Percentiles rank a stretch among this genome's conserved stretches.
Conservation (phyloP, 2,888 invertebrate genomes). For the Cenopis cana region DNA sequence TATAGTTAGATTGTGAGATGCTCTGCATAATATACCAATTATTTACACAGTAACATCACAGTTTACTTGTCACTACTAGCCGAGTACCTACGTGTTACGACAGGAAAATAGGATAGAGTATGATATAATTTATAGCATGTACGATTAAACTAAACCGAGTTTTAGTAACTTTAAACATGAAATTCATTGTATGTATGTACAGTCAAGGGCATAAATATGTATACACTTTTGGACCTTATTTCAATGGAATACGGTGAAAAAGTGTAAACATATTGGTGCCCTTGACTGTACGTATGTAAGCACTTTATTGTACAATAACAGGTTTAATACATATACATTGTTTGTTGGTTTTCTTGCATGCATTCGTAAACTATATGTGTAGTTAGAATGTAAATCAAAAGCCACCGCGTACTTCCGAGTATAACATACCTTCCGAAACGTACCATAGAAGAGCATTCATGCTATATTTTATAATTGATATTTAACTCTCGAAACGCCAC, state of each 20-base stretch:
- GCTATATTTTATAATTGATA: constrained; percentile 32
- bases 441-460: constrained; percentile 22
- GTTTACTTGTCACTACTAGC: constrained; percentile 32
- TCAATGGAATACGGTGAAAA: no score
- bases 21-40: constrained; percentile 36
- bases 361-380: constrained; percentile 18
- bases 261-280: no score
- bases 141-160: constrained; percentile 13
- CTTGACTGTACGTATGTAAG: no score
- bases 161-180: constrained; percentile 5
- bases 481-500: constrained; percentile 29
- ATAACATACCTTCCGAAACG: constrained; percentile 32
- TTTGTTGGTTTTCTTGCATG: constrained; percentile 28
- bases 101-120: constrained; percentile 26
- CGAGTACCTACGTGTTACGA: constrained; percentile 13
- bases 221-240: no score
- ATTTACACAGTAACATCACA: constrained; percentile 30
- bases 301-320: no score
- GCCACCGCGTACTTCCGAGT: constrained; percentile 28
- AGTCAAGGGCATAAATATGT: no score
- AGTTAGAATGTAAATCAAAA: constrained; percentile 22
- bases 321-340: no score
- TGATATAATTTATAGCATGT: constrained; percentile 22
- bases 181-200: no score
- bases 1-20: constrained; percentile 31